phyloP scores from a whole-genome alignment of 1,140 invertebrate species.

The Lucilia sericata region DNA sequence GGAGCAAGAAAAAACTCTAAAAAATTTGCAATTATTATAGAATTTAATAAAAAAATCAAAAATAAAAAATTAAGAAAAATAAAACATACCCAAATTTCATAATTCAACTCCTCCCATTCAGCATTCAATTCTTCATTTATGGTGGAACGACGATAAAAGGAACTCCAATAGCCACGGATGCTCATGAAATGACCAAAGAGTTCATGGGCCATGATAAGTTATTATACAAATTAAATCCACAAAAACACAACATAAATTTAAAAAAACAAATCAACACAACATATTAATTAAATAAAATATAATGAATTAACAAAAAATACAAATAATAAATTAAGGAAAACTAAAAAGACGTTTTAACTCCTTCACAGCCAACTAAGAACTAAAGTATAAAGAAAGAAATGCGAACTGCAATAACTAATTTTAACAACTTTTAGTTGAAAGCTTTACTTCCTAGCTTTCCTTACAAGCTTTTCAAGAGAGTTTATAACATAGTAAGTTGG shows the following conservation, averaged over 20 bases:
- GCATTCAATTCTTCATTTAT: constrained; percentile 47
- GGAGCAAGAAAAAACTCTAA: background rate
- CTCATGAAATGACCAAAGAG: background rate
- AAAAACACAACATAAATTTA: background rate
- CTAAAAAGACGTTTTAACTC: no score
- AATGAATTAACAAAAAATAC: background rate
- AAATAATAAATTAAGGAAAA: background rate
- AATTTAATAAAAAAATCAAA: background rate
- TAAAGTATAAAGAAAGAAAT: background rate
- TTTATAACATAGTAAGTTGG: no score
- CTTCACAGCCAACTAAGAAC: background rate
- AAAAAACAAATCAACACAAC: background rate
- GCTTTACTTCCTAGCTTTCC: background rate
- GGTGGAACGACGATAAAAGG: constrained; percentile 37
- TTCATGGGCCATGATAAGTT: constrained; percentile 24
- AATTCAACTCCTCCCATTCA: constrained; percentile 46
- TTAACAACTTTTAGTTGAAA: no score
- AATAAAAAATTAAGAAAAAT: background rate
- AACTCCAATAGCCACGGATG: constrained; percentile 25
- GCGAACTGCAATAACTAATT: background rate
- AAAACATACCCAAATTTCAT: constrained; percentile 48
- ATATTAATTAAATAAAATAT: background rate
- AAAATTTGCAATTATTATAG: background rate
- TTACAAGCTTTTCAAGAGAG: background rate
- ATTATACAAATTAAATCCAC: background rate